Base-by-base conservation (phyloP, 1,140 invertebrate species). In the Drosophila trapezifrons region DNA sequence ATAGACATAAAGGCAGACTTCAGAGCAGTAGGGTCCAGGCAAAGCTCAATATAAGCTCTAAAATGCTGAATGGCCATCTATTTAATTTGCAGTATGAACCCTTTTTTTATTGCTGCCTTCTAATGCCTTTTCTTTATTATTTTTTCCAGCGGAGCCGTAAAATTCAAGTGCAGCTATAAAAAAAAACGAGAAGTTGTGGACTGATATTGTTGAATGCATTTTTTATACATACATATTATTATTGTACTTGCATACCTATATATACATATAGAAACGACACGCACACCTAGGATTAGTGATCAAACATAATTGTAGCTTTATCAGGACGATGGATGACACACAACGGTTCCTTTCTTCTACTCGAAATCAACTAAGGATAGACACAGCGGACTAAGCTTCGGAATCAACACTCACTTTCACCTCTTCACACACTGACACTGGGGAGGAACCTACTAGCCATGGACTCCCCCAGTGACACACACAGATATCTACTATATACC, bases 201-300 rank as follows among this genome's bases (percentile, higher is more conserved):
- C 84, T 87, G 83, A 89, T 89, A 87, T 87, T 87, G 83, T 87
- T 87, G 80, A 67, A 74, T 87, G 79, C 83, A 89, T 89, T 87
- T 86, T 87, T 84, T 59, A 89, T 80, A 87, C 66, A 89, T 85
- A 55, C 18, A 85, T 85, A 62, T 62, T 54, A 79, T 69, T 27
- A 79, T 76, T 84, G 59, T 74, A 79, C 63, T 73, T 84, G 59
- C 65, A 76, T 57, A 78, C 69, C 63, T 57, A 77, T 54, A 63
- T 69, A 84, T 56, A 77, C 13, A 62, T 54, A 69, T 40, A 72
- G 47, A 73, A 69, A 73, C 27, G 6, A 74, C 56, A 75, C n/a
- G n/a, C 58, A 64, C 62, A 43, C 8, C 15, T 37, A 71, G 38
- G 54, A n/a, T 71, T 69, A 72, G 56, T 79, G 71, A 80, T 83